Conservation (phyloP, 1,140 invertebrate genomes). For the Venturia canescens region DNA sequence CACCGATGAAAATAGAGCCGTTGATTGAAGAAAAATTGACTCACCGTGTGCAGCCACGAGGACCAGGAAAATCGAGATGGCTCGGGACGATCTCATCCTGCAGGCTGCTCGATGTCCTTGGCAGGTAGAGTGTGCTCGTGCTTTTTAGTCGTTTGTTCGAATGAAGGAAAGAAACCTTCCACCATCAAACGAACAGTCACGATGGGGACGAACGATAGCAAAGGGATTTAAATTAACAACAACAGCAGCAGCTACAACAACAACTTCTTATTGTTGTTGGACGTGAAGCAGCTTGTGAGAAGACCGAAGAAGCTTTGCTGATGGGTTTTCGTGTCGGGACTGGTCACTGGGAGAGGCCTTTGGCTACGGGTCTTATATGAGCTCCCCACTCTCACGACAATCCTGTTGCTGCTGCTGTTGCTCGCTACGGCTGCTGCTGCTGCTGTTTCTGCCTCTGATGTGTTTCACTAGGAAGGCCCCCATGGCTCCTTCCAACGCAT, state of each 20-base stretch:
- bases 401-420: constrained; percentile 54
- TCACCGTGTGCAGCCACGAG: constrained; percentile 70
- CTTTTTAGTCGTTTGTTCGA: constrained; percentile 58
- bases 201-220: constrained; percentile 51
- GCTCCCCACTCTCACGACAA: constrained; percentile 71
- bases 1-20: neutral
- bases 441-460: constrained; percentile 34
- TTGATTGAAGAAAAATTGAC: constrained; percentile 52
- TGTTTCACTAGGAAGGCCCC: constrained; percentile 69
- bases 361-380: constrained; percentile 76
- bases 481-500: constrained; percentile 67
- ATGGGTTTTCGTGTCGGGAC: constrained; percentile 76
- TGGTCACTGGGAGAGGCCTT: constrained; percentile 76
- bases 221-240: constrained; percentile 47
- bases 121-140: constrained; percentile 42
- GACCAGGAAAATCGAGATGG: constrained; percentile 67
- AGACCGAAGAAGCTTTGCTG: constrained; percentile 72
- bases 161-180: constrained; percentile 13
- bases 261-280: constrained; percentile 27
- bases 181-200: constrained; percentile 32
- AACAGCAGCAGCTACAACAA: neutral
- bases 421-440: constrained; percentile 42
- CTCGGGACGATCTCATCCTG: constrained; percentile 66
- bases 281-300: constrained; percentile 50
- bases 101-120: constrained; percentile 47